Conservation (phyloP, 2,113 vertebrate species). For the Ammodytes dubius region DNA sequence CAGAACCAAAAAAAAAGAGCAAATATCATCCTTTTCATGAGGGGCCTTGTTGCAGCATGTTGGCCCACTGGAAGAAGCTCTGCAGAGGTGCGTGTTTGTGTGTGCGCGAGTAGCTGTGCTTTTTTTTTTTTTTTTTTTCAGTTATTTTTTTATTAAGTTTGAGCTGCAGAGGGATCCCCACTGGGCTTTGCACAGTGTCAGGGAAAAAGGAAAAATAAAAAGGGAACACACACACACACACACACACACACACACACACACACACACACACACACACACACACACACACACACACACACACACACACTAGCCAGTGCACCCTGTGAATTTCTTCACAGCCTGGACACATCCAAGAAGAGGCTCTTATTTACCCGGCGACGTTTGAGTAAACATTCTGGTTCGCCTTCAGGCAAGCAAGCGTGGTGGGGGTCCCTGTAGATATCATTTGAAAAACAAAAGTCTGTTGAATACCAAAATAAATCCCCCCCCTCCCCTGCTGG, state of each 20-base stretch:
- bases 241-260: conserved; percentile 20
- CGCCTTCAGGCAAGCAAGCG: conserved; percentile 44
- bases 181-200: conserved; percentile 55
- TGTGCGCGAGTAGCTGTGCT: background rate
- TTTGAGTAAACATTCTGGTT: conserved; percentile 62
- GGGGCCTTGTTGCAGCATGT: conserved; percentile 26
- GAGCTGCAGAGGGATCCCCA: conserved; percentile 40
- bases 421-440: conserved; percentile 32
- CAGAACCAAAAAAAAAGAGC: conserved; percentile 11
- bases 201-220: conserved; percentile 34
- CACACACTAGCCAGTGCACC: background rate
- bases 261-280: conserved; percentile 31
- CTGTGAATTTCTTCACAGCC: conserved; percentile 38
- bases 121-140: conserved; percentile 35
- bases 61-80: conserved; percentile 21
- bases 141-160: conserved; percentile 56
- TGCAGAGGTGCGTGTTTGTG: conserved; percentile 3
- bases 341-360: conserved; percentile 46
- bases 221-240: conserved; percentile 42
- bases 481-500: background rate
- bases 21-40: conserved; percentile 30
- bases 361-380: conserved; percentile 55
- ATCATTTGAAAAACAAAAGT: conserved; percentile 57
- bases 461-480: conserved; percentile 44
- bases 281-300: background rate